Conservation (phyloP, 2,113 vertebrate species). For the Buteo buteo region DNA sequence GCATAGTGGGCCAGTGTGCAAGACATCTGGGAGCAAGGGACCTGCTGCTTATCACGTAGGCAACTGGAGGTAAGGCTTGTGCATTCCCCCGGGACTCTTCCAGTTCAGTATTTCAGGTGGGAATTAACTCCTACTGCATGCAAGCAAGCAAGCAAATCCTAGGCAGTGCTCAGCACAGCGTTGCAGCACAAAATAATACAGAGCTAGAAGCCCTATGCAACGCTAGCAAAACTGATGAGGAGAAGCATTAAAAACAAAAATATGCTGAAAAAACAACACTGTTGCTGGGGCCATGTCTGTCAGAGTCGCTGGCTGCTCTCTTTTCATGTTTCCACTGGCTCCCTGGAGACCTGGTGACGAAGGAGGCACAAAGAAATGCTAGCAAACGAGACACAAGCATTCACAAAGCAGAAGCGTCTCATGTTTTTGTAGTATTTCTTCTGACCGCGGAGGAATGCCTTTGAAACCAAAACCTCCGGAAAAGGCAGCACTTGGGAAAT, state of each 20-base stretch:
- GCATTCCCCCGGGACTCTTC: neutral
- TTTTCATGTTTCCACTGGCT: neutral
- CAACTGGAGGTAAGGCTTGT: neutral
- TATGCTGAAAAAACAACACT: neutral
- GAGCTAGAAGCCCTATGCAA: neutral
- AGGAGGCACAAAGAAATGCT: neutral
- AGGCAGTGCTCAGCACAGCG: neutral
- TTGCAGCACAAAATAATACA: neutral
- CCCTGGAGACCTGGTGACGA: neutral
- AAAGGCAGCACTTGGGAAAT: neutral
- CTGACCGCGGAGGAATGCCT: neutral
- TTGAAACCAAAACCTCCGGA: neutral
- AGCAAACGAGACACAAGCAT: neutral
- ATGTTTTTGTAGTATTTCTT: neutral
- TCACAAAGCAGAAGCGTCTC: neutral
- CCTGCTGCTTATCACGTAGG: neutral
- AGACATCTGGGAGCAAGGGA: neutral
- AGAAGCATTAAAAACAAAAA: neutral
- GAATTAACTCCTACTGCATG: neutral
- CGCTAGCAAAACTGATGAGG: neutral
- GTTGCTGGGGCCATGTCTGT: neutral
- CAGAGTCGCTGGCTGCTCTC: neutral
- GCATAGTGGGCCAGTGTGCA: neutral
- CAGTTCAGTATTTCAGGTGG: neutral
- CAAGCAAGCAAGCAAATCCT: neutral